Evolutionary conservation across 2,797 vertebrate species (phyloP).

Genomic region (Epinephelus malabaricus): DNA sequence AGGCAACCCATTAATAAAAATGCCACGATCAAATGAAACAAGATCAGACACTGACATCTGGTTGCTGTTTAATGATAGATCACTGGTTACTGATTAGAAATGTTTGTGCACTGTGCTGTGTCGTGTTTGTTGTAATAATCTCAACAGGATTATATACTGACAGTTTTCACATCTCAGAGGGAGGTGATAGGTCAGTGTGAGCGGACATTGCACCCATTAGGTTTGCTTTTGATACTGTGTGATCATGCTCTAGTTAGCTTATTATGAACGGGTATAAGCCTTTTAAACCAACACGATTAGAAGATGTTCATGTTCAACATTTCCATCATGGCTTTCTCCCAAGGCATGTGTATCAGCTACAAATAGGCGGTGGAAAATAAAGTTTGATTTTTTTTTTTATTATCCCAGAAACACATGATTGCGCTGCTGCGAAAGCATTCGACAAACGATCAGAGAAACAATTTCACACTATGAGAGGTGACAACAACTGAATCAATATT

Average conservation of each 20-base stretch:
- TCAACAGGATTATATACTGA: neutral
- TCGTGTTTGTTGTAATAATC: neutral
- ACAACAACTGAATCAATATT: conserved; percentile 19
- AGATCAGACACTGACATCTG: conserved; percentile 37
- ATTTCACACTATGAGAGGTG: neutral
- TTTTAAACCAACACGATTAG: conserved; percentile 60
- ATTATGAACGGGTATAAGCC: conserved; percentile 56
- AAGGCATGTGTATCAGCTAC: conserved; percentile 34
- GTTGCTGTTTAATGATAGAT: conserved; percentile 52
- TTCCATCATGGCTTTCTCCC: conserved; percentile 28
- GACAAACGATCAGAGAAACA: neutral
- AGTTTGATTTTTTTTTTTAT: conserved; percentile 1
- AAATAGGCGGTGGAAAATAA: conserved; percentile 47
- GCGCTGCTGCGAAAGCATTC: conserved; percentile 14
- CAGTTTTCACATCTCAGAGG: neutral
- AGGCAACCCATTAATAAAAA: neutral
- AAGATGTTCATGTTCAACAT: conserved; percentile 46
- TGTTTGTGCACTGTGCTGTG: conserved; percentile 30
- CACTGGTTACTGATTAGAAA: conserved; percentile 37
- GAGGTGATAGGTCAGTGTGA: conserved; percentile 36
- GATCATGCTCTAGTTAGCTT: conserved; percentile 75
- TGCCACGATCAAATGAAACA: conserved; percentile 8
- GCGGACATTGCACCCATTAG: conserved; percentile 45
- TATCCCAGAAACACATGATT: conserved; percentile 19
- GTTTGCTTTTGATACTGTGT: conserved; percentile 62